Evolutionary conservation across 2,797 vertebrate genomes (phyloP), one percentile per base, ranked within the genome.

Genomic region (Paguma larvata): DNA sequence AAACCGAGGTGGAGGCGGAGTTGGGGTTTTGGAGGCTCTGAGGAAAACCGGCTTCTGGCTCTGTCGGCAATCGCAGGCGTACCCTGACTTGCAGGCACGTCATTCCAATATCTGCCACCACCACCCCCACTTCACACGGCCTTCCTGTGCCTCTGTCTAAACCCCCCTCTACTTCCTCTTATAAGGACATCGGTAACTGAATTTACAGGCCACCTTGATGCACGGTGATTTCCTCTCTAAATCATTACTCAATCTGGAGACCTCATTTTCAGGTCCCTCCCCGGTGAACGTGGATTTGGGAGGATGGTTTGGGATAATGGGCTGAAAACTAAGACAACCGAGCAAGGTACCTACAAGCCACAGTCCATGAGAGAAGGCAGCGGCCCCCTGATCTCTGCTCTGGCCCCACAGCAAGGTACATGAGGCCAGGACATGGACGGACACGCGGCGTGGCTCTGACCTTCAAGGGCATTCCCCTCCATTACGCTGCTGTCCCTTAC

Each of bases 61-160:
- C 4, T 32, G 5, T 9, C 25, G 16, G 13, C 15, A 34, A 6
- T 2, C 59, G 9, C 41, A 0, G 21, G 59, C 10, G 21, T 0
- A 3, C n/a, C 34, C 38, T 13, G 32, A 19, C 48, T 4, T 63
- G 4, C 0, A 4, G 32, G 23, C 2, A 5, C 11, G 5, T 13
- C 32, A 2, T 56, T 51, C 21, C 4, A 11, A 1, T 9, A 32
- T 15, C 48, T 53, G 23, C 59, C 63, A 38, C 44, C 6, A 0
- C 3, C 32, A 48, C 53, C 34, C 34, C 7, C 0, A 3, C 27
- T 16, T 70, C 46, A 10, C 53, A 0, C 0, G 27, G 23, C 21
- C n/a, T n/a, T 80, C 65, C n/a, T 5, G 32, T 84, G 44, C 53
- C 10, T 16, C 2, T 12, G 6, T 56, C 19, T 68, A 6, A n/a